phyloP scores from a whole-genome alignment of 2,797 vertebrate species.

The Mus caroli region DNA sequence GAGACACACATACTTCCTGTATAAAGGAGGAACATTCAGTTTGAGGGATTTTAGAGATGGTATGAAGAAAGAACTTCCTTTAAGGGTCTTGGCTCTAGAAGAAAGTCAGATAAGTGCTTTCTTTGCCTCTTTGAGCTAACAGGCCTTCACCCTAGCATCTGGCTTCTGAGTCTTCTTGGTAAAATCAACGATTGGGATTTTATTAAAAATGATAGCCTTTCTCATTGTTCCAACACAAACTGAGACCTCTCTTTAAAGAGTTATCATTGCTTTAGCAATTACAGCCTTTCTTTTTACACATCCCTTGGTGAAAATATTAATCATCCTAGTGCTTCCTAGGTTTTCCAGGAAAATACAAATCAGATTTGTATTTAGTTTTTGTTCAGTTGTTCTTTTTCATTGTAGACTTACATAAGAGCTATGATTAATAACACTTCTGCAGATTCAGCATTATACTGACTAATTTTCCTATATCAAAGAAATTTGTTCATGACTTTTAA shows the following conservation, averaged over 20 bases:
- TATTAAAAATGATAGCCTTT: neutral
- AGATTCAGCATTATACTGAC: neutral
- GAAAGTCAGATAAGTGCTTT: neutral
- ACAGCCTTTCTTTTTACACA: neutral
- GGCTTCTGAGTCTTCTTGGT: neutral
- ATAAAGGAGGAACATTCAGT: neutral
- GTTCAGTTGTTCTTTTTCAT: neutral
- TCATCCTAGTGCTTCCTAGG: neutral
- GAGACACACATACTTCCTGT: neutral
- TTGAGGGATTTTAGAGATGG: neutral
- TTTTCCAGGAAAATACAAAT: neutral
- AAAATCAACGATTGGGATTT: neutral
- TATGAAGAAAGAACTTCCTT: neutral
- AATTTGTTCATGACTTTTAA: neutral
- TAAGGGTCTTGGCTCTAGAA: neutral
- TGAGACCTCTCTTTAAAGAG: neutral
- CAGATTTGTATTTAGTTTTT: neutral
- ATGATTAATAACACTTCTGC: neutral
- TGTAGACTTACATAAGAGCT: neutral
- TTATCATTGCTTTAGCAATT: neutral
- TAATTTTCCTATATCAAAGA: neutral
- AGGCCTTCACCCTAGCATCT: neutral
- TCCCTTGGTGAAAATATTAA: neutral
- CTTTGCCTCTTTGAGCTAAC: neutral
- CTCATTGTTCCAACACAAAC: neutral